Evolutionary conservation across 1,140 invertebrate genomes (phyloP).

Genomic region (Leucophenga varia): DNA sequence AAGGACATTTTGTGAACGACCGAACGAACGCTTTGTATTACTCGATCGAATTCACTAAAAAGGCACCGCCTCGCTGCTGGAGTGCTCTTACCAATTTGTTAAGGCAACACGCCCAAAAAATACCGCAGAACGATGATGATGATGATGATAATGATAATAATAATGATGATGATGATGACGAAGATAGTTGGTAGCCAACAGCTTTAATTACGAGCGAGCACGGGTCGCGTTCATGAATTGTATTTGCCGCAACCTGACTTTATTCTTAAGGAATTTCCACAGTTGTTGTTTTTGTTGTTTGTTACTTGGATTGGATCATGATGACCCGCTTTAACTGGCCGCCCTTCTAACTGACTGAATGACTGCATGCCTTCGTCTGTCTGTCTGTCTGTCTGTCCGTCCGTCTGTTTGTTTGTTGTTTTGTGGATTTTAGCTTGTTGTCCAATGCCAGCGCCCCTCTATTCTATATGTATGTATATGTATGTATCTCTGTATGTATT

Average conservation of each 20-base stretch:
- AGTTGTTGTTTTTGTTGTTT: no score
- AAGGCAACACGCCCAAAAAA: conserved; percentile 47
- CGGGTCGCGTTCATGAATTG: conserved; percentile 25
- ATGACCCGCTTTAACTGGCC: no score
- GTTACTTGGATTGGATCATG: no score
- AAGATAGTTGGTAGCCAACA: conserved; percentile 14
- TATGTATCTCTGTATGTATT: no score
- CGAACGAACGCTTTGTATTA: conserved; percentile 4
- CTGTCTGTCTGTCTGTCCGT: conserved; percentile 17
- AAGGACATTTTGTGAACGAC: conserved; percentile 36
- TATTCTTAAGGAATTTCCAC: no score
- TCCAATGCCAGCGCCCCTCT: no score
- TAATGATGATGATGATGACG: neutral
- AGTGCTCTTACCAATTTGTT: conserved; percentile 56
- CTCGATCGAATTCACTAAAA: no score
- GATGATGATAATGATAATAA: neutral
- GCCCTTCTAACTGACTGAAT: no score
- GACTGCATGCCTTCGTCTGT: conserved; percentile 11
- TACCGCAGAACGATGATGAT: neutral
- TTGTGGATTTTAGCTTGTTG: neutral
- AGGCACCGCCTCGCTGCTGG: conserved; percentile 51
- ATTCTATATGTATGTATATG: no score
- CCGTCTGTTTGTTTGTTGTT: conserved; percentile 12
- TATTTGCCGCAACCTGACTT: no score
- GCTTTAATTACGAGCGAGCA: conserved; percentile 50